Evolutionary conservation across 2,797 vertebrate genomes (phyloP).

Genomic region (Micromesistius poutassou): DNA sequence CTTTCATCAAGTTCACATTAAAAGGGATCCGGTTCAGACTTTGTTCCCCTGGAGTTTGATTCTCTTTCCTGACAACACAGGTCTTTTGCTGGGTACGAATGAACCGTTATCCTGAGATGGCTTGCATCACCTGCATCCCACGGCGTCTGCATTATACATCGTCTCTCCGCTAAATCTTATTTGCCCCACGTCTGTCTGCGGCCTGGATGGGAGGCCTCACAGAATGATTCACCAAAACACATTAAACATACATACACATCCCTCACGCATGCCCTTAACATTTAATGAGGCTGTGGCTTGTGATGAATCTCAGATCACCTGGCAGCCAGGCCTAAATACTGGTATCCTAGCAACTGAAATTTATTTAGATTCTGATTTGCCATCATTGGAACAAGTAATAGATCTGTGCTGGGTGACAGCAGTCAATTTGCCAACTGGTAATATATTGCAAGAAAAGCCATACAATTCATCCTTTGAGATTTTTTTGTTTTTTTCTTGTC

Average conservation of each 20-base stretch:
- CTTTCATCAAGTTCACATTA: neutral
- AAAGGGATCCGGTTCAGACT: neutral
- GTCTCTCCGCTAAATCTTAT: neutral
- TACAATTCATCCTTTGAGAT: neutral
- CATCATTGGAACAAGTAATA: neutral
- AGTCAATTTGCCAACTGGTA: neutral
- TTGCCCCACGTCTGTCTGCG: neutral
- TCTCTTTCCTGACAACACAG: no score
- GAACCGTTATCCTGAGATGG: no score
- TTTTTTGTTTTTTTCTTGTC: neutral
- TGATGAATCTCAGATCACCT: neutral
- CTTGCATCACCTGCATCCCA: no score
- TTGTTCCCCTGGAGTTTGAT: neutral
- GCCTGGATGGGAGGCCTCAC: neutral
- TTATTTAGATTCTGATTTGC: neutral
- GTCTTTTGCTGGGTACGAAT: no score
- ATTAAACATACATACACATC: neutral
- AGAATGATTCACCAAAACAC: neutral
- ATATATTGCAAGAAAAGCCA: neutral
- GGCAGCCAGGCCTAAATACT: neutral
- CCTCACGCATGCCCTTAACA: neutral
- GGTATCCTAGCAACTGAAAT: constrained; percentile 4
- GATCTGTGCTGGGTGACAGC: constrained; percentile 2
- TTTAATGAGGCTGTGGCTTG: neutral
- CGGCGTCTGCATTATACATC: neutral